Evolutionary conservation across 1,140 invertebrate genomes (phyloP).

Genomic region (Drosophila guanche): DNA sequence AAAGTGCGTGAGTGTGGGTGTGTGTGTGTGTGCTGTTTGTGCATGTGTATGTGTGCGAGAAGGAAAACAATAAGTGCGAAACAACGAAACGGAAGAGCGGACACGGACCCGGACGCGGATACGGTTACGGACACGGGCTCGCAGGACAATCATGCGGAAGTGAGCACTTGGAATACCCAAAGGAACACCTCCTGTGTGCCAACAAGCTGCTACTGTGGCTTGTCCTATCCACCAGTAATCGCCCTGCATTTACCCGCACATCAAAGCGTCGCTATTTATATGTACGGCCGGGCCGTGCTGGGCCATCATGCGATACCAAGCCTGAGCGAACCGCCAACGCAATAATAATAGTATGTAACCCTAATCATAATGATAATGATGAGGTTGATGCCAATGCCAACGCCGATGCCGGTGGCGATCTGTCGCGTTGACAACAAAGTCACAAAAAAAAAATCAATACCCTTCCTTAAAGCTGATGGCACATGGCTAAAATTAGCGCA

Average conservation of each 20-base stretch:
- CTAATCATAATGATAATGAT: conserved; percentile 35
- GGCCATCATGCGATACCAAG: conserved; percentile 32
- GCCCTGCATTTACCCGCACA: not conserved
- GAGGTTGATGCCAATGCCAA: conserved; percentile 23
- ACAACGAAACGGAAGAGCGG: conserved; percentile 21
- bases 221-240: not conserved
- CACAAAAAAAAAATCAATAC: conserved; percentile 67
- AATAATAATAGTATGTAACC: conserved; percentile 58
- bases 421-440: conserved; percentile 29
- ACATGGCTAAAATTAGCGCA: conserved; percentile 65
- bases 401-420: conserved; percentile 43
- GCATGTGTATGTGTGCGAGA: conserved; percentile 5
- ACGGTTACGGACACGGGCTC: conserved; percentile 26
- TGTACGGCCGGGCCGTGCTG: conserved; percentile 1
- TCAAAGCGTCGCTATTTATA: conserved; percentile 54
- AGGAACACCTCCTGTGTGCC: no score
- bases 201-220: no score
- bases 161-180: conserved; percentile 30
- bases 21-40: not conserved
- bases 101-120: not conserved
- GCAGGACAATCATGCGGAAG: conserved; percentile 59
- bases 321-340: conserved; percentile 48
- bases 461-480: conserved; percentile 45
- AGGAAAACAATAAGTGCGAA: conserved; percentile 50
- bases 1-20: conserved; percentile 45